Evolutionary conservation across 1,140 invertebrate genomes (phyloP).

Genomic region (Drosophila pruinosa): DNA sequence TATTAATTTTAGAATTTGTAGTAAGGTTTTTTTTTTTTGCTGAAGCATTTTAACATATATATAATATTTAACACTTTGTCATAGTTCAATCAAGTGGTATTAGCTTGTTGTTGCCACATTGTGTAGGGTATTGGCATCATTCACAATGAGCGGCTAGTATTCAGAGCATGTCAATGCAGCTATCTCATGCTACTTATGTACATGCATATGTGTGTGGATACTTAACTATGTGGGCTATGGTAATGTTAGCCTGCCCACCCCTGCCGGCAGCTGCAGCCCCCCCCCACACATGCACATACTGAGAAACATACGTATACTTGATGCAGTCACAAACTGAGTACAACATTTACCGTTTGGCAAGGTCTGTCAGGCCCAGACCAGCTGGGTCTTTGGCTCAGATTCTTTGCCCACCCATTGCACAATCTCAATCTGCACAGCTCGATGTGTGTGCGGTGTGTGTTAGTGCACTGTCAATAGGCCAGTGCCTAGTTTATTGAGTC

Average conservation of each 20-base stretch:
- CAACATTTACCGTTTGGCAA: slow-evolving; percentile 73
- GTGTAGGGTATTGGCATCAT: slow-evolving; percentile 31
- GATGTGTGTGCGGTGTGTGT: slow-evolving; percentile 19
- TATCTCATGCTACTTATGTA: slow-evolving; percentile 35
- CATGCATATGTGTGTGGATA: slow-evolving; percentile 8
- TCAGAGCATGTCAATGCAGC: slow-evolving; percentile 76
- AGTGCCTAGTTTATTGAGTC: slow-evolving; percentile 74
- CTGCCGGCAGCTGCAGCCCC: slow-evolving; percentile 23
- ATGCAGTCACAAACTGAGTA: slow-evolving; percentile 33
- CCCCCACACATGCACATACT: neutral
- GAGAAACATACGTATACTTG: slow-evolving; percentile 14
- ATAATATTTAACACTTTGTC: no score
- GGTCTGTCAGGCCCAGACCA: slow-evolving; percentile 60
- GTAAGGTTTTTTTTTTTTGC: no score
- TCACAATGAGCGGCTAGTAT: slow-evolving; percentile 53
- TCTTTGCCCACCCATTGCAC: slow-evolving; percentile 75
- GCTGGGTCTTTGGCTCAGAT: slow-evolving; percentile 68
- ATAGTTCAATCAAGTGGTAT: no score
- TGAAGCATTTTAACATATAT: no score
- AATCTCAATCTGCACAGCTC: slow-evolving; percentile 52
- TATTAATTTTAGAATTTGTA: no score
- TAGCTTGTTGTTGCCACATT: neutral
- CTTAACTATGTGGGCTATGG: slow-evolving; percentile 54
- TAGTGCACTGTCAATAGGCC: slow-evolving; percentile 63
- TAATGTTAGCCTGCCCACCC: slow-evolving; percentile 57